Evolutionary conservation across 2,797 vertebrate genomes (phyloP).

Genomic region (Gymnoscopelus microlampas): DNA sequence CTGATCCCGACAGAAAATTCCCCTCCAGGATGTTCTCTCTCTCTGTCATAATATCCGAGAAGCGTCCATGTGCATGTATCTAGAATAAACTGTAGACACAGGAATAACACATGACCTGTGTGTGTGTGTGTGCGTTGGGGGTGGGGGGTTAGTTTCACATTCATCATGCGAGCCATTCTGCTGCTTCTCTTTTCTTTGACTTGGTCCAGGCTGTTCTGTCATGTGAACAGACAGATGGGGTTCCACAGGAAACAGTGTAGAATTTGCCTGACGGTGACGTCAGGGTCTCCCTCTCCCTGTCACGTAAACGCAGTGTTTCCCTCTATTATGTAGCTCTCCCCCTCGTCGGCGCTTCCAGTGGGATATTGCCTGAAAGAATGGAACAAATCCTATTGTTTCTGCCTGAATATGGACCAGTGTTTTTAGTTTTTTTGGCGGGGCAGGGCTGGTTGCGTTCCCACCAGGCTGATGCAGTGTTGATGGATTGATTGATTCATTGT

Average conservation of each 20-base stretch:
- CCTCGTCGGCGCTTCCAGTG: constrained; percentile 54
- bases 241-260: constrained; percentile 64
- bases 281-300: constrained; percentile 56
- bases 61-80: not conserved
- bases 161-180: constrained; percentile 26
- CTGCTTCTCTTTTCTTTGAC: not conserved
- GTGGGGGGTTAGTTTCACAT: constrained; percentile 33
- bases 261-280: constrained; percentile 41
- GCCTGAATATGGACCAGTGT: constrained; percentile 27
- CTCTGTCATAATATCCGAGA: no score
- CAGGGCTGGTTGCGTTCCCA: constrained; percentile 25
- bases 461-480: constrained; percentile 39
- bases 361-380: constrained; percentile 72
- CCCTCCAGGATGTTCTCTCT: no score
- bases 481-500: constrained; percentile 27
- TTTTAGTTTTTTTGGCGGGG: constrained; percentile 12
- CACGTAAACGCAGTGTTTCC: constrained; percentile 71
- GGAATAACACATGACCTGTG: not conserved
- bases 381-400: constrained; percentile 74
- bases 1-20: no score
- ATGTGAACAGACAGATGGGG: constrained; percentile 18
- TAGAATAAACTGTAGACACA: constrained; percentile 7
- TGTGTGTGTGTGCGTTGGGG: not conserved
- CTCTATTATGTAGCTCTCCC: constrained; percentile 68
- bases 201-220: not conserved